Conservation (phyloP, 2,888 invertebrate genomes). For the Diarsia mendica region DNA sequence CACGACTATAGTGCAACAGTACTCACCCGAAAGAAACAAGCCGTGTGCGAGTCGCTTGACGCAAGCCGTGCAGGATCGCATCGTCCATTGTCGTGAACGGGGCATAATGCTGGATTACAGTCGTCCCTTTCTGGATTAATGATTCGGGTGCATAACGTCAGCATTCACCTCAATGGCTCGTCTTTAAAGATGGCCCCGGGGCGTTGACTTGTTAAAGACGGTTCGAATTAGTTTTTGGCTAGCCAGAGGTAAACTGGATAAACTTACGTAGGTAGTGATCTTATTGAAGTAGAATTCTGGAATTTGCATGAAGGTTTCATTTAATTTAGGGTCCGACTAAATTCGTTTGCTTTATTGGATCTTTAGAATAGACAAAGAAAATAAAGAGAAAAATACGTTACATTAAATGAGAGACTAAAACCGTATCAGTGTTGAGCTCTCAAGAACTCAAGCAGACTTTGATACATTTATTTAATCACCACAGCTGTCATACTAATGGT, state of each 20-base stretch:
- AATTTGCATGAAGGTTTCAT: constrained; percentile 44
- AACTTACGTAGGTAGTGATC: constrained; percentile 29
- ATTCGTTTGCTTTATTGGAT: constrained; percentile 27
- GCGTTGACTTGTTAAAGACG: constrained; percentile 36
- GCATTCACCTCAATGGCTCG: constrained; percentile 20
- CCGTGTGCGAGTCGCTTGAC: not conserved
- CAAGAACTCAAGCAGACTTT: not conserved
- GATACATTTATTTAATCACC: not conserved
- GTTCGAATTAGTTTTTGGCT: constrained; percentile 46
- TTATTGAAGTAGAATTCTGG: constrained; percentile 22
- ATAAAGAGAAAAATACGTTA: not conserved
- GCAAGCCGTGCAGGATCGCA: not conserved
- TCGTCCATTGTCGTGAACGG: too few relatives aligned
- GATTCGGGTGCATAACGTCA: constrained; percentile 37
- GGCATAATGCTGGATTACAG: constrained; percentile 30
- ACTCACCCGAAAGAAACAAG: not conserved
- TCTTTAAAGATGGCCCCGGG: constrained; percentile 19
- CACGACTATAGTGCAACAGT: not conserved
- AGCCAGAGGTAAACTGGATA: constrained; percentile 39
- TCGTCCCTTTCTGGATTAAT: constrained; percentile 27
- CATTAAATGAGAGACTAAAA: not conserved
- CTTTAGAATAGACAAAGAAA: not conserved
- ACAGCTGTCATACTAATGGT: not conserved
- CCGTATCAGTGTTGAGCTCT: not conserved
- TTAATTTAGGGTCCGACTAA: not conserved